Evolutionary conservation across 2,888 invertebrate species (phyloP).

Genomic region (Tipula helvola): DNA sequence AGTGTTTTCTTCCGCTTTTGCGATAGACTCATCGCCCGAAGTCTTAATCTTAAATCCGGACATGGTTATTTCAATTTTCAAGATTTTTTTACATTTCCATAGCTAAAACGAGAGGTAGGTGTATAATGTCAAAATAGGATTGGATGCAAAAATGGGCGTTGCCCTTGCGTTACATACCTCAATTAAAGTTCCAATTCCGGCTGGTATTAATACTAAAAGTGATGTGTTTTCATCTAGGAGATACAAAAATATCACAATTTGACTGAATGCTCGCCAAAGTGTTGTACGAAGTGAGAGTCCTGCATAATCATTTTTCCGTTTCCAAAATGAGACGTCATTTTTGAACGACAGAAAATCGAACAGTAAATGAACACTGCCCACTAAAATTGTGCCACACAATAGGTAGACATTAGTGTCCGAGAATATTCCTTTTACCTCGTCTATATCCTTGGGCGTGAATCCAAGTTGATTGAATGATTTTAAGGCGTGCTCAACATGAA

Average conservation of each 20-base stretch:
- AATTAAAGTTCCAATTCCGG: slow-evolving; percentile 75
- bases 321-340: slow-evolving; percentile 95
- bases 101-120: slow-evolving; percentile 34
- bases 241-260: slow-evolving; percentile 82
- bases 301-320: slow-evolving; percentile 68
- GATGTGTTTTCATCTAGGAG: slow-evolving; percentile 87
- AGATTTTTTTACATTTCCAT: slow-evolving; percentile 92
- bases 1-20: slow-evolving; percentile 61
- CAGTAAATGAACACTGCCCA: slow-evolving; percentile 87
- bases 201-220: slow-evolving; percentile 72
- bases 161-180: slow-evolving; percentile 49
- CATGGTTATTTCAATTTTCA: slow-evolving; percentile 53
- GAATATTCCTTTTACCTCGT: slow-evolving; percentile 93
- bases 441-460: slow-evolving; percentile 86
- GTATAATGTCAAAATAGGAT: not conserved
- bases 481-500: slow-evolving; percentile 65
- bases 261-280: slow-evolving; percentile 89
- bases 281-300: slow-evolving; percentile 83
- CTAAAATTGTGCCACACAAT: slow-evolving; percentile 75
- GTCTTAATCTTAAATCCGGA: slow-evolving; percentile 26
- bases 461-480: slow-evolving; percentile 50
- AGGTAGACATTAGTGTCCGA: slow-evolving; percentile 91
- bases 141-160: not conserved
- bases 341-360: slow-evolving; percentile 97
- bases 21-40: slow-evolving; percentile 23